Base-by-base conservation (phyloP, 2,888 invertebrate species). In the Leucophora obtusa region DNA sequence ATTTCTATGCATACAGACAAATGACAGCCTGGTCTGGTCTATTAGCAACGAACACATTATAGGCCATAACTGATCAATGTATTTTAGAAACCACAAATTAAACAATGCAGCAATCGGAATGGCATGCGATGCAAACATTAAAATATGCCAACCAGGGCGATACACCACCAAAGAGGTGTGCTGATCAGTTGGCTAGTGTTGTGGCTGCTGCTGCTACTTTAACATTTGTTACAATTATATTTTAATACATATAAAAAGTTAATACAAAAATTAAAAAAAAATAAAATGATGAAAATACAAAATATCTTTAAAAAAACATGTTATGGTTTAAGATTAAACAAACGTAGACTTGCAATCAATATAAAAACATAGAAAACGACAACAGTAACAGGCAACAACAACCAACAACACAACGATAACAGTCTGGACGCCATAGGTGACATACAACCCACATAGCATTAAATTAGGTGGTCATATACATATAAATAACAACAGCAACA, bases 341-440 rank as follows among this genome's bases (percentile, higher is more conserved):
- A 71, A 72, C 62, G 59, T 47, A 21, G 59, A 59, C 72, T 73
- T 62, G 51, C 59, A 43, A 56, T 43, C 51, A 56, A 79, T 66
- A 54, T 54, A 62, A 28, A 53, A 8, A 60, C 71, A 53, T 15
- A 53, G 11, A 59, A 9, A 50, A 3, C 54, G 18, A 50, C 35
- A 62, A 35, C 60, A 18, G 58, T 9, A 56, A 53, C 47, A 60
- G 15, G n/a, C n/a, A n/a, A n/a, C 56, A 69, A 58, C 33, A 69
- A 21, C 18, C 72, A 76, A 54, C 53, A 63, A 66, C 38, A 50
- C 38, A 50, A 63, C 28, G 56, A 50, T 18, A 59, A 76, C 35
- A 38, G 65, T 51, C 80, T 80, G 80, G 76, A 80, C 80, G 74
- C 78, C 74, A 78, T 78, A 60, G 80, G 80, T 80, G 80, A 73